A percentile compares a stretch with the other conserved stretches of the same genome.
phyloP scores from a whole-genome alignment of 1,140 invertebrate genomes.

The Dermatophagoides farinae region DNA sequence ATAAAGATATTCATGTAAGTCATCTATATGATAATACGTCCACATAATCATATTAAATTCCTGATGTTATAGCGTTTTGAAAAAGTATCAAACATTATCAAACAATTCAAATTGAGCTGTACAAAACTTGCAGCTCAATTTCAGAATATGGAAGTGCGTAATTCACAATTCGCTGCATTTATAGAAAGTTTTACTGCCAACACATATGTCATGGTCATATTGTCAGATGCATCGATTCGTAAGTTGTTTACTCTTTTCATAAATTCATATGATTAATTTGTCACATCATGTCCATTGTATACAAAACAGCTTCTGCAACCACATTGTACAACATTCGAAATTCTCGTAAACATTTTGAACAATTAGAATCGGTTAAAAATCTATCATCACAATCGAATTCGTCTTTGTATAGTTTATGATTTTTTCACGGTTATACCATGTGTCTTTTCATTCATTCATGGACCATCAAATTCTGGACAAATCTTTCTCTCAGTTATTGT shows the following conservation, averaged over 20 bases:
- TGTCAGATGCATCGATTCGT: constrained; percentile 85
- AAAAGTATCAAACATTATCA: constrained; percentile 99
- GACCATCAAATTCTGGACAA: too few relatives aligned
- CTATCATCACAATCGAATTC: not conserved
- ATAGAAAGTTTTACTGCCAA: constrained; percentile 97
- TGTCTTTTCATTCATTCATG: too few relatives aligned
- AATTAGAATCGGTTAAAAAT: constrained; percentile 43
- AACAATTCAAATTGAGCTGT: constrained; percentile 93
- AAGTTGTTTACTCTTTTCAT: constrained; percentile 27
- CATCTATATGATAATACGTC: constrained; percentile 78
- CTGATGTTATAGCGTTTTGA: constrained; percentile 53
- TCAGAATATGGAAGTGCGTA: constrained; percentile 93
- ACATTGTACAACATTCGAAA: constrained; percentile 91
- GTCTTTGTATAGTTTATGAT: not conserved
- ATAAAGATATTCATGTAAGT: constrained; percentile 87
- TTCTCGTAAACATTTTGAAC: constrained; percentile 94
- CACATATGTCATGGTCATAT: constrained; percentile 96
- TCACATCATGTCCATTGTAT: not conserved
- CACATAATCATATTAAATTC: constrained; percentile 90
- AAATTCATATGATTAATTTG: too few relatives aligned
- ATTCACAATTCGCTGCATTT: constrained; percentile 88
- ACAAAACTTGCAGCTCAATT: constrained; percentile 92
- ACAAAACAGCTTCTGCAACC: constrained; percentile 58
- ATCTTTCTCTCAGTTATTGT: too few relatives aligned
- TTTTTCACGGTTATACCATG: not conserved